Base-by-base conservation (phyloP, 2,888 invertebrate genomes). In the Philereme transversata region DNA sequence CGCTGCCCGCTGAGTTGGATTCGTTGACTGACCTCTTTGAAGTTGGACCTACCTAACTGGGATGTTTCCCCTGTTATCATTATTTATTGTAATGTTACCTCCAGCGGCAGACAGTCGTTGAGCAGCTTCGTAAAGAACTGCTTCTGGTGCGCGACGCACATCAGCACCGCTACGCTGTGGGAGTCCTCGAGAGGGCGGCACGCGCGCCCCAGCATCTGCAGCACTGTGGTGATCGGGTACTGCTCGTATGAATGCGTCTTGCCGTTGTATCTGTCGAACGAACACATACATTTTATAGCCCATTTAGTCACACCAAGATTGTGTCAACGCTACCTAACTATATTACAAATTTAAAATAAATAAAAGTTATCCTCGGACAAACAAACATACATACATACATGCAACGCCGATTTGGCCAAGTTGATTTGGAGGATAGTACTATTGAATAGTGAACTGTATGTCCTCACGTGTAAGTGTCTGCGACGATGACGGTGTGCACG, bases 61-160 rank as follows among this genome's bases (percentile, higher is more conserved):
- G 10, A 5, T 43, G 43, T 43, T n/a, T 43, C 1, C 4, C 5
- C n/a, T n/a, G 8, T 43, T 43, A 8, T 6, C 0, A 5, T 1
- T 43, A n/a, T 43, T n/a, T 43, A 0, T n/a, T 43, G 9, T 5
- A 35, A 9, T 33, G 77, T 77, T 68, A 94, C 95, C 93, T 99
- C 99, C 0, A 99, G 96, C 0, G 99, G 99, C 59, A 99, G 86
- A 0, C 99, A 98, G 83, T 99, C 99, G 82, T 98, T 98, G 52
- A 99, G 93, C 84, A 99, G 97, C 85, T 99, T 99, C 81, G 99
- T 98, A 92, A 98, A 99, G 94, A 99, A 99, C 74, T 99, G 98
- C 90, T 99, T 99, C 88, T 99, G 99, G 7, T 99, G 98, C 57
- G 96, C 96, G 76, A 98, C 99, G 86, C 99, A 99, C 94, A 99